A percentile compares a stretch with the other conserved stretches of the same genome.
phyloP scores from a whole-genome alignment of 2,113 vertebrate species.

The Ictalurus punctatus region DNA sequence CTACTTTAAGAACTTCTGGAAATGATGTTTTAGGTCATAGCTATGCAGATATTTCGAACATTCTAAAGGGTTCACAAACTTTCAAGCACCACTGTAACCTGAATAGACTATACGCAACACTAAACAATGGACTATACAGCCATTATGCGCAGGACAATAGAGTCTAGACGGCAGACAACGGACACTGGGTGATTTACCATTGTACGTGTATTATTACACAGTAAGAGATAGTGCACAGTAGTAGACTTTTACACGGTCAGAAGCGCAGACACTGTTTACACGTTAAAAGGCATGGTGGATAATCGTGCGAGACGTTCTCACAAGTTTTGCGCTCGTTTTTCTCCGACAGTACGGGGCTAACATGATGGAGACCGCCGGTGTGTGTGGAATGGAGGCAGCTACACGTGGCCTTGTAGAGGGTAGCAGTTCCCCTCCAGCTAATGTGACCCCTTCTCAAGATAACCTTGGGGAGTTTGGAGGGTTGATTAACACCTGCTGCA shows the following conservation, averaged over 20 bases:
- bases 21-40: too few relatives aligned
- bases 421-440: conserved; percentile 68
- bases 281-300: not conserved
- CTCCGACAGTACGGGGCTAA: conserved; percentile 65
- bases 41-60: too few relatives aligned
- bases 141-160: not conserved
- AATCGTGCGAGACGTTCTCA: not conserved
- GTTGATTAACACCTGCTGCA: conserved; percentile 65
- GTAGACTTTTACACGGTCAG: not conserved
- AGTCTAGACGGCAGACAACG: not conserved
- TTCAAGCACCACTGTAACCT: not conserved
- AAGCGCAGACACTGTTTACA: not conserved
- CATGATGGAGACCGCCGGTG: conserved; percentile 77
- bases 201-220: not conserved
- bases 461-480: conserved; percentile 65
- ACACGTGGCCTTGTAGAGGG: conserved; percentile 72
- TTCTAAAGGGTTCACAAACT: too few relatives aligned
- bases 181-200: not conserved
- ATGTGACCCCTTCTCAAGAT: conserved; percentile 70
- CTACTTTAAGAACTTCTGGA: too few relatives aligned
- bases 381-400: conserved; percentile 74
- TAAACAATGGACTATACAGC: not conserved
- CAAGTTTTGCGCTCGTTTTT: conserved; percentile 27
- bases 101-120: not conserved
- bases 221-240: not conserved